Percentiles rank a stretch among this genome's conserved stretches.
These are phyloP conservation scores for Cephus runcator DNA, from an alignment of 2,888 invertebrate species.

Conservation along the genomic window DNA sequence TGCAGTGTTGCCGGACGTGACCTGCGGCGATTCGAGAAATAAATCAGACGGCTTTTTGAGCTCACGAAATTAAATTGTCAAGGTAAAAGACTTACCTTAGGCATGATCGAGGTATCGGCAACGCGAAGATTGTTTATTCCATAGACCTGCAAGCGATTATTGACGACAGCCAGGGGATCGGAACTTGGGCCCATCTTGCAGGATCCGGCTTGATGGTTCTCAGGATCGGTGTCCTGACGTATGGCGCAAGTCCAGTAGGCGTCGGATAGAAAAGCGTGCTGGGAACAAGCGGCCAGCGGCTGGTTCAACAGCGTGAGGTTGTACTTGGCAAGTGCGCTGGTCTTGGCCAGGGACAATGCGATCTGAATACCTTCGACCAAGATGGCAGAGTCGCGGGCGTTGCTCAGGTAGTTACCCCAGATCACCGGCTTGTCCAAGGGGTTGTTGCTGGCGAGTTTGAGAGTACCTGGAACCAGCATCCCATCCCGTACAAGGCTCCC, in stretches of 20 bases:
- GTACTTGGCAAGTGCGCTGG: conserved; percentile 64
- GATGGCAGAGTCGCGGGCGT: conserved; percentile 74
- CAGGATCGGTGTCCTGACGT: conserved; percentile 77
- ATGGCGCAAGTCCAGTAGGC: conserved; percentile 83
- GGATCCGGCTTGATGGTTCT: conserved; percentile 85
- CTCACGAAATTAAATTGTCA: not conserved
- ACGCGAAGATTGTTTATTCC: conserved; percentile 72
- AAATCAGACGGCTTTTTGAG: not conserved
- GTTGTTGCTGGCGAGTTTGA: conserved; percentile 72
- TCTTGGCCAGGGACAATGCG: conserved; percentile 70
- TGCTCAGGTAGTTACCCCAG: conserved; percentile 80
- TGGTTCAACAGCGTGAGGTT: conserved; percentile 47
- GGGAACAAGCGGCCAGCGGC: conserved; percentile 47
- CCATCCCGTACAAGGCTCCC: too few species aligned
- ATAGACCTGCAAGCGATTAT: conserved; percentile 74
- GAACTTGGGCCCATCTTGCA: conserved; percentile 82
- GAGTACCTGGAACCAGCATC: conserved; percentile 37
- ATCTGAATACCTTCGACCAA: conserved; percentile 74
- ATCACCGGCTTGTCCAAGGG: conserved; percentile 79
- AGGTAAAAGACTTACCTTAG: conserved; percentile 66
- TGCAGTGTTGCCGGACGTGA: conserved; percentile 69
- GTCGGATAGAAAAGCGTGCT: conserved; percentile 68
- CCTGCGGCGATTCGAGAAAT: conserved; percentile 33
- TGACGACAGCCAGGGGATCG: conserved; percentile 81
- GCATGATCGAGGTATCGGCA: conserved; percentile 73